phyloP scores from a whole-genome alignment of 2,113 vertebrate genomes.

The Hemiscyllium ocellatum region DNA sequence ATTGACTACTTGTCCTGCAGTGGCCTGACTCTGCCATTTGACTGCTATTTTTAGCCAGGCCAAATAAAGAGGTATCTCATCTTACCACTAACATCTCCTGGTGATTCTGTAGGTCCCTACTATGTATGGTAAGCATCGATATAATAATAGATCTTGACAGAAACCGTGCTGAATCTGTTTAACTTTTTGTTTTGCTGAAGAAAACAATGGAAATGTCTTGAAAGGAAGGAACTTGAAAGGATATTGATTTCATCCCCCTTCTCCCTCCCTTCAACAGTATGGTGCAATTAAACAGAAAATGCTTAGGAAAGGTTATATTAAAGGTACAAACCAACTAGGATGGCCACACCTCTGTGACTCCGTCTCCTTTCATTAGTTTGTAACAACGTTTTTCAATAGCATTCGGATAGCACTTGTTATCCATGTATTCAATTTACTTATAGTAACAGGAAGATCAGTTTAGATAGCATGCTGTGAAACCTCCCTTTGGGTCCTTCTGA shows the following conservation, averaged over 20 bases:
- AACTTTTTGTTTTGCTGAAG: background rate
- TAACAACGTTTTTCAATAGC: background rate
- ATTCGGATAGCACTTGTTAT: constrained; percentile 38
- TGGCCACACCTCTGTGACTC: constrained; percentile 44
- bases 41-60: constrained; percentile 73
- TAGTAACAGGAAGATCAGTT: background rate
- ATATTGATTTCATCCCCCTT: constrained; percentile 53
- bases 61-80: constrained; percentile 60
- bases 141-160: background rate
- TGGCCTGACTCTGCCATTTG: constrained; percentile 50
- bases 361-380: constrained; percentile 45
- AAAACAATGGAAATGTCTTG: background rate
- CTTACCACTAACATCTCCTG: constrained; percentile 44
- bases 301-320: background rate
- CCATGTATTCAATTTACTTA: constrained; percentile 34
- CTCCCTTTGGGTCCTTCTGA: background rate
- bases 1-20: constrained; percentile 58
- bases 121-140: constrained; percentile 49
- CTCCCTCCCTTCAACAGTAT: constrained; percentile 43
- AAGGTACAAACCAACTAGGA: background rate
- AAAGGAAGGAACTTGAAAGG: constrained; percentile 47
- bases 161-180: constrained; percentile 27
- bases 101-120: constrained; percentile 48
- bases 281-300: background rate
- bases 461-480: background rate